Conservation (phyloP, 2,797 vertebrate genomes). For the Microcaecilia unicolor region DNA sequence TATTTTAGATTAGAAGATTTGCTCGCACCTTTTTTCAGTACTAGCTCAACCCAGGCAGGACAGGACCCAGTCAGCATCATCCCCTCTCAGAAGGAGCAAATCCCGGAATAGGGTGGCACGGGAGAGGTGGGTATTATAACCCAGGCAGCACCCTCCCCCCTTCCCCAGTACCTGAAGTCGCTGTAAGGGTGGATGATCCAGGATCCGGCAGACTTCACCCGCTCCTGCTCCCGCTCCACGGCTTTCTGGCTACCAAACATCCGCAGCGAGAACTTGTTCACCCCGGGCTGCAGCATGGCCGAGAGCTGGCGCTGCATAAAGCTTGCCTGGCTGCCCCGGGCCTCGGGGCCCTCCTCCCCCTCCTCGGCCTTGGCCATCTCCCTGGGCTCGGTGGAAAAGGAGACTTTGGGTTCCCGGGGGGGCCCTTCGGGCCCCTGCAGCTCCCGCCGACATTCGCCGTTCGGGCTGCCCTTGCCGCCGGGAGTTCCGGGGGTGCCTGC, state of each 20-base stretch:
- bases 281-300: slow-evolving; percentile 90
- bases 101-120: too few species aligned
- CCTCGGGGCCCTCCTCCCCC: slow-evolving; percentile 63
- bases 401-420: slow-evolving; percentile 53
- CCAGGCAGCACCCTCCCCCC: neutral
- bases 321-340: slow-evolving; percentile 68
- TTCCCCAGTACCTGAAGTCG: slow-evolving; percentile 80
- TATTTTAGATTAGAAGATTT: too few species aligned
- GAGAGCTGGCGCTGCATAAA: slow-evolving; percentile 95
- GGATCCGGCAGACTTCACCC: slow-evolving; percentile 91
- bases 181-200: slow-evolving; percentile 98
- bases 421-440: slow-evolving; percentile 50
- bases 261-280: slow-evolving; percentile 97
- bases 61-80: too few species aligned
- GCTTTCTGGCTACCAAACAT: slow-evolving; percentile 98
- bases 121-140: neutral
- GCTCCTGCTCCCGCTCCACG: slow-evolving; percentile 87
- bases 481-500: slow-evolving; percentile 34
- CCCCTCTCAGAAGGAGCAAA: too few species aligned
- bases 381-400: slow-evolving; percentile 56
- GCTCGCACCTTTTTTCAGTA: too few species aligned
- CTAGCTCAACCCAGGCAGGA: too few species aligned
- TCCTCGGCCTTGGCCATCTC: slow-evolving; percentile 63
- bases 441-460: slow-evolving; percentile 61
- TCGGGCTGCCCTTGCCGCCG: slow-evolving; percentile 69